A percentile compares a stretch with the other conserved stretches of the same genome.
These are phyloP conservation scores for Miniopterus natalensis DNA, from an alignment of 2,113 vertebrate species.

Conservation along the genomic window DNA sequence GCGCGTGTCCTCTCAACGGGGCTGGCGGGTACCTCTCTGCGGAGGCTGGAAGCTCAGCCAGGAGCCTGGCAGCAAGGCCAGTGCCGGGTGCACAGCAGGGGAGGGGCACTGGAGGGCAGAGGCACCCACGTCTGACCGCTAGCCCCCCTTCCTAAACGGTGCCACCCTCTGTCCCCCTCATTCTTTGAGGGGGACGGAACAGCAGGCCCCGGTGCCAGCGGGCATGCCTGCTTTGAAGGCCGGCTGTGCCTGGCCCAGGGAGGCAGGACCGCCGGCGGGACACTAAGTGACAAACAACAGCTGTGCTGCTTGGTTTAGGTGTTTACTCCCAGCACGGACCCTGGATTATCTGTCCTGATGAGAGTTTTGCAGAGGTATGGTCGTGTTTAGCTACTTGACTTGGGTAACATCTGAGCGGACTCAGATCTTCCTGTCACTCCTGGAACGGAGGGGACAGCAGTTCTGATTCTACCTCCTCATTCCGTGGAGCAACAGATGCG, in stretches of 20 bases:
- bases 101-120: background rate
- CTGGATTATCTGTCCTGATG: background rate
- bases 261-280: background rate
- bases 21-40: background rate
- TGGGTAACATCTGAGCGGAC: background rate
- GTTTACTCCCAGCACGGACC: background rate
- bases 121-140: background rate
- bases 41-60: background rate
- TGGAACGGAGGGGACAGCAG: accelerated
- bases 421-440: background rate
- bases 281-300: accelerated
- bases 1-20: no score
- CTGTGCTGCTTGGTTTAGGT: background rate
- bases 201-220: background rate
- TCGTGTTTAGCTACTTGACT: background rate
- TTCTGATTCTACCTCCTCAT: background rate
- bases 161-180: background rate
- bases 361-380: background rate
- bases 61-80: background rate
- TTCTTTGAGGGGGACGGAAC: background rate
- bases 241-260: background rate
- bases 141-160: background rate
- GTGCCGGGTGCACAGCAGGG: background rate
- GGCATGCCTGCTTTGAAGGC: background rate
- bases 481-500: background rate